Evolutionary conservation across 1,140 invertebrate species (phyloP).

Genomic region (Prorops nasuta): DNA sequence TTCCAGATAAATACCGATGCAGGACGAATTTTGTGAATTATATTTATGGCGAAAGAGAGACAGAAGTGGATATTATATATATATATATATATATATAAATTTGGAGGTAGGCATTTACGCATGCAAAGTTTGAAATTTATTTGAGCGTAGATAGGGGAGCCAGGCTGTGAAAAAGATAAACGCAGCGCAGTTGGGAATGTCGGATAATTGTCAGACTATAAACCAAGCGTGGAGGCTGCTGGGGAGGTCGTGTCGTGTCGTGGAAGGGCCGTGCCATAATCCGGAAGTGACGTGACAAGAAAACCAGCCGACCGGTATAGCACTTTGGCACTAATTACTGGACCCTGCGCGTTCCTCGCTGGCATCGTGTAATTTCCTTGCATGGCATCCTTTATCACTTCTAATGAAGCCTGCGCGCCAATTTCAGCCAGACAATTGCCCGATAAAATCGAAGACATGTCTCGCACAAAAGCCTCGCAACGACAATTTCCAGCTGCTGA

Average conservation of each 20-base stretch:
- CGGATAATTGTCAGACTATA: slow-evolving; percentile 13
- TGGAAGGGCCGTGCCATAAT: slow-evolving; percentile 21
- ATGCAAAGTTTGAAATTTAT: no score
- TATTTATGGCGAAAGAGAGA: no score
- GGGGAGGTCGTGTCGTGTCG: not conserved
- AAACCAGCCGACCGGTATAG: slow-evolving; percentile 12
- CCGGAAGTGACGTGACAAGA: slow-evolving; percentile 30
- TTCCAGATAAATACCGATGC: no score
- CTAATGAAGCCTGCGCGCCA: slow-evolving; percentile 14
- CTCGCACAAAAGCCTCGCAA: not conserved
- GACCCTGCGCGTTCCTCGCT: slow-evolving; percentile 6
- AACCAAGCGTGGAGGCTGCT: slow-evolving; percentile 1
- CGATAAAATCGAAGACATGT: slow-evolving; percentile 10
- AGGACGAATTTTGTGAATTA: no score
- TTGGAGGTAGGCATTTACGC: no score
- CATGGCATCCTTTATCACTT: slow-evolving; percentile 18
- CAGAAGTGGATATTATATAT: no score
- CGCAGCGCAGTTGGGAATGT: no score
- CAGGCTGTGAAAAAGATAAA: no score
- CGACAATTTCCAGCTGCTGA: no score
- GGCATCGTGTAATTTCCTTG: slow-evolving; percentile 15
- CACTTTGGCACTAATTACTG: slow-evolving; percentile 28
- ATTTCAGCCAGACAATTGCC: slow-evolving; percentile 11
- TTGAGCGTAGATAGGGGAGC: no score
- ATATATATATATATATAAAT: no score